Base-by-base conservation (phyloP, 2,888 invertebrate genomes). In the Myopa tessellatipennis region DNA sequence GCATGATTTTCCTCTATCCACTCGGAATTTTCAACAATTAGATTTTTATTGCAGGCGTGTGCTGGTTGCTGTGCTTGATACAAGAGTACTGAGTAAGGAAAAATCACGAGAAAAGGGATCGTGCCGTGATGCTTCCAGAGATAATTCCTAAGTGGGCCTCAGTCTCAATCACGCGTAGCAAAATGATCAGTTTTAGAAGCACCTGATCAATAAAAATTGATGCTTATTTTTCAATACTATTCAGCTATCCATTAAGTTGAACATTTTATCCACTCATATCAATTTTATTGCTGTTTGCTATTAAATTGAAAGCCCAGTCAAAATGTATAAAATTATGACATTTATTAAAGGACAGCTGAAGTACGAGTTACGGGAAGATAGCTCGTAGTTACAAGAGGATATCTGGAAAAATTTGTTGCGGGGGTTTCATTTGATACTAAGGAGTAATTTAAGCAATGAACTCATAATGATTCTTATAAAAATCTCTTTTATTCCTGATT, bases 1-100 rank as follows among this genome's bases (percentile, higher is more conserved):
- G 12, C 10, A n/a, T 16, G 58, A 74, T 40, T 14, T 52, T 68
- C 45, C 45, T 26, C 18, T 3, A 61, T 67, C 26, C 79, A 79
- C 77, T 80, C 78, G 76, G 72, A 78, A 77, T 78, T 34, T 61
- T 79, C 78, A 79, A 78, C 79, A 79, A 78, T 76, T 79, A 77
- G 52, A 76, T 76, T 78, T 78, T 71, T 78, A 80, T 79, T 73
- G 73, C 55, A 38, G 74, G 52, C 74, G 74, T 55, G 74, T 67
- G 74, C 55, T 55, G 38, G 36, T 40, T 52, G 38, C 8, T 61
- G 38, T 7, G 38, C 14, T 61, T 26, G 6, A n/a, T 40, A n/a
- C n/a, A n/a, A 58, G 2, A 58, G 16, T 6, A n/a, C 18, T n/a
- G 58, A n/a, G 14, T 71, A 18, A 12, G 14, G 52, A 70, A 70